These are phyloP conservation scores for Elegia similella DNA, from an alignment of 2,888 invertebrate species.

Conservation along the genomic window DNA sequence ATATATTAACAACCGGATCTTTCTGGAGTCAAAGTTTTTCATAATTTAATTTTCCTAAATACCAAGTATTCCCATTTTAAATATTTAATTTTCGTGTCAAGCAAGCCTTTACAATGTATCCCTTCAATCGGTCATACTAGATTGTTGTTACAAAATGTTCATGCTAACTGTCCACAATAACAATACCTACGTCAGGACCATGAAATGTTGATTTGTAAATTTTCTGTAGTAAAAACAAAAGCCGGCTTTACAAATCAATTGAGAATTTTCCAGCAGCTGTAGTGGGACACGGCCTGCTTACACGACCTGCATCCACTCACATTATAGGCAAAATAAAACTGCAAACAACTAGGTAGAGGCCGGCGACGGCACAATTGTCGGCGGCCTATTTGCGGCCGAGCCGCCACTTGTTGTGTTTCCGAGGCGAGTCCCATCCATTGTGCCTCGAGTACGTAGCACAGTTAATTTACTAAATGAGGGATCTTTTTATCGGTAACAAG, in stretches of 20 bases:
- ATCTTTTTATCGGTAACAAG: constrained; percentile 33
- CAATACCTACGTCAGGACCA: too few relatives aligned
- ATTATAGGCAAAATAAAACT: constrained; percentile 48
- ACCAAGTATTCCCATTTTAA: too few relatives aligned
- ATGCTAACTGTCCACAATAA: too few relatives aligned
- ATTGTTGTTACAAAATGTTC: too few relatives aligned
- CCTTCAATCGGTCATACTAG: too few relatives aligned
- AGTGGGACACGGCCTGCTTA: constrained; percentile 6
- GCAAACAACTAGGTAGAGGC: constrained; percentile 44
- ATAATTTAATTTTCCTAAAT: too few relatives aligned
- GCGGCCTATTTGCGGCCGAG: constrained; percentile 70
- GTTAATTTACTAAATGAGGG: constrained; percentile 58
- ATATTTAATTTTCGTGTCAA: too few relatives aligned
- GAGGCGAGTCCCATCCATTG: constrained; percentile 43
- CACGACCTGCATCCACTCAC: constrained; percentile 16
- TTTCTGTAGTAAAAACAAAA: not conserved
- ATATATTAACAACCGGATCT: too few relatives aligned
- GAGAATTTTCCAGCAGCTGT: not conserved
- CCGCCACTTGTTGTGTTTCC: constrained; percentile 69
- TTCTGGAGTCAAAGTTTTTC: too few relatives aligned
- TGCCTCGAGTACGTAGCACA: constrained; percentile 53
- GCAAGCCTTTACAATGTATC: too few relatives aligned
- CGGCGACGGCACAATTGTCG: constrained; percentile 46
- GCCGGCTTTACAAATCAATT: not conserved
- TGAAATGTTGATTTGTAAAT: too few relatives aligned